A percentile compares a stretch with the other conserved stretches of the same genome.
These are phyloP conservation scores for Boloria euphrosyne DNA, from an alignment of 2,888 invertebrate genomes.

Conservation along the genomic window DNA sequence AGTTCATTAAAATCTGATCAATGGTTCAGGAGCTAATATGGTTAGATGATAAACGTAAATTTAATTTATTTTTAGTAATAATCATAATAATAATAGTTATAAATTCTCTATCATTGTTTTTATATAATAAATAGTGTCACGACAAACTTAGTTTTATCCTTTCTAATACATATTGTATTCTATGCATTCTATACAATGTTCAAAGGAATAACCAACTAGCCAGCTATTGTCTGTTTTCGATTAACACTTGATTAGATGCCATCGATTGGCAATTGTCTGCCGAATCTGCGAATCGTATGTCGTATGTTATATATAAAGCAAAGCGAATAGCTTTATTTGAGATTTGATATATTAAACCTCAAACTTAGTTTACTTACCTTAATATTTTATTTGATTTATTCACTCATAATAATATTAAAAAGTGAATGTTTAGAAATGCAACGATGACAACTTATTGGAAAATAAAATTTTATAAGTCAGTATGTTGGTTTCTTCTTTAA, in stretches of 20 bases:
- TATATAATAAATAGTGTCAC: neutral
- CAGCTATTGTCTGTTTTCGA: slow-evolving; percentile 31
- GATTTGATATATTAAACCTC: neutral
- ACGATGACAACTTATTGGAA: no score
- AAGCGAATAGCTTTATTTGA: neutral
- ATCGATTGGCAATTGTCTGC: slow-evolving; percentile 20
- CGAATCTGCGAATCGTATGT: neutral
- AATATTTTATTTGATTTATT: no score
- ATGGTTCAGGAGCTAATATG: no score
- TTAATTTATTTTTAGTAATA: no score
- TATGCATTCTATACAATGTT: slow-evolving; percentile 9
- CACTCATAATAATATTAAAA: no score
- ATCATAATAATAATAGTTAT: no score
- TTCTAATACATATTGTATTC: neutral
- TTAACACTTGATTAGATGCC: slow-evolving; percentile 32
- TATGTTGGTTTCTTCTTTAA: no score
- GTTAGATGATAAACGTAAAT: no score
- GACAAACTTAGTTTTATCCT: neutral
- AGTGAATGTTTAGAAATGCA: no score
- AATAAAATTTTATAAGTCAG: no score
- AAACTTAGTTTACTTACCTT: no score
- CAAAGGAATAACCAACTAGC: slow-evolving; percentile 28
- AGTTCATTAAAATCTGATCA: no score
- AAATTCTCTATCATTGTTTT: neutral
- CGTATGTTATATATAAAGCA: neutral